These are phyloP conservation scores for Andrena flavipes DNA, from an alignment of 2,888 invertebrate genomes.

Conservation along the genomic window DNA sequence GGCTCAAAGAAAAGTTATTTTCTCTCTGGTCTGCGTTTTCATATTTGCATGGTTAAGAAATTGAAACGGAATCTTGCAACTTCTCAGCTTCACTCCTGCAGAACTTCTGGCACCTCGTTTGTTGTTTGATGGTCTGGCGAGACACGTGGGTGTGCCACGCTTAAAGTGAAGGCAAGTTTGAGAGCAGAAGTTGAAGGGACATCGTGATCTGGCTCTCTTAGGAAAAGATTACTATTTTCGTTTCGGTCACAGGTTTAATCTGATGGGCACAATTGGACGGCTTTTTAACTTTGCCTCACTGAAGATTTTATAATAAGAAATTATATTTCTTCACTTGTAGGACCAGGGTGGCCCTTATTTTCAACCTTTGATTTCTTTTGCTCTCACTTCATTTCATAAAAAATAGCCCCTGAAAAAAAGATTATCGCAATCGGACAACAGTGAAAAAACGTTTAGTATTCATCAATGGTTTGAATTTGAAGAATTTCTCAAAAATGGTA, in stretches of 20 bases:
- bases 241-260: neutral
- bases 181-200: neutral
- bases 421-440: too few relatives aligned
- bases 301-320: too few relatives aligned
- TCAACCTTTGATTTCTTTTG: too few relatives aligned
- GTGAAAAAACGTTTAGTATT: too few relatives aligned
- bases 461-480: too few relatives aligned
- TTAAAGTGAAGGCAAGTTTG: neutral
- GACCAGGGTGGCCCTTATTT: too few relatives aligned
- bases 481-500: too few relatives aligned
- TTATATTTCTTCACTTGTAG: too few relatives aligned
- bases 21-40: neutral
- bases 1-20: neutral
- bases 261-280: neutral
- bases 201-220: neutral
- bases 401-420: too few relatives aligned
- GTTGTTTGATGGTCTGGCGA: neutral
- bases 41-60: conserved; percentile 1
- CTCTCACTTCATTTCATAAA: too few relatives aligned
- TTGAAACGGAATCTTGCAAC: neutral
- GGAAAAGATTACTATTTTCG: neutral
- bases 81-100: neutral
- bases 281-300: too few relatives aligned
- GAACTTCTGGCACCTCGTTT: neutral
- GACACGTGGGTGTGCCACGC: neutral